phyloP scores from a whole-genome alignment of 2,113 vertebrate species.

The Hiodon alosoides region DNA sequence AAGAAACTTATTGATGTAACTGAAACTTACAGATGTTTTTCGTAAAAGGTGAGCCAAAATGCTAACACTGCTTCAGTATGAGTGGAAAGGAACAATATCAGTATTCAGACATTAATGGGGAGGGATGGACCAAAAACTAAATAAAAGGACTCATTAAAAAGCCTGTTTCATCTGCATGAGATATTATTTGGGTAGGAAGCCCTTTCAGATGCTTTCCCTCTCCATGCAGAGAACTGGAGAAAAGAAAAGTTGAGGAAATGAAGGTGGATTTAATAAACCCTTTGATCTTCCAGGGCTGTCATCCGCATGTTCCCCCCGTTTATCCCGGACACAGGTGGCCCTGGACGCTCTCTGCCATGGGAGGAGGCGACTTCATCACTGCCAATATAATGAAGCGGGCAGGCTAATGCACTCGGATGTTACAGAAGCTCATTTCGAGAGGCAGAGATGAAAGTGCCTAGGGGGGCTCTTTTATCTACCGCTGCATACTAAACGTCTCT shows the following conservation, averaged over 20 bases:
- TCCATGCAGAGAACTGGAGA: no score
- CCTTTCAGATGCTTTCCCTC: neutral
- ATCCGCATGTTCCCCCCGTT: neutral
- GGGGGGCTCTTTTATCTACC: no score
- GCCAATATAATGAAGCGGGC: no score
- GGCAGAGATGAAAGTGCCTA: no score
- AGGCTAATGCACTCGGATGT: no score
- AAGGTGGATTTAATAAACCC: constrained; percentile 18
- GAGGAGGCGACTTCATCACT: no score
- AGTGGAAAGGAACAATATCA: neutral
- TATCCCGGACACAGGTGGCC: neutral
- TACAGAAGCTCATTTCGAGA: no score
- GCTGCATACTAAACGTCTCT: no score
- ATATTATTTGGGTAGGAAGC: neutral
- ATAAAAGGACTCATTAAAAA: constrained; percentile 3
- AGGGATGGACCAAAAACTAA: neutral
- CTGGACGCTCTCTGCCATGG: neutral
- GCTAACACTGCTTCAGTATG: no score
- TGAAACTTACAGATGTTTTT: no score
- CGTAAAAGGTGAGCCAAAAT: no score
- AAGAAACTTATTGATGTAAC: no score
- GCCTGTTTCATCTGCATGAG: constrained; percentile 11
- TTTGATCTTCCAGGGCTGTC: constrained; percentile 15
- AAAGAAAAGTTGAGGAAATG: neutral
- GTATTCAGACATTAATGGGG: neutral